Percentiles rank a stretch among this genome's conserved stretches.
Evolutionary conservation across 1,140 invertebrate genomes (phyloP).

Genomic region (Hermetia illucens): DNA sequence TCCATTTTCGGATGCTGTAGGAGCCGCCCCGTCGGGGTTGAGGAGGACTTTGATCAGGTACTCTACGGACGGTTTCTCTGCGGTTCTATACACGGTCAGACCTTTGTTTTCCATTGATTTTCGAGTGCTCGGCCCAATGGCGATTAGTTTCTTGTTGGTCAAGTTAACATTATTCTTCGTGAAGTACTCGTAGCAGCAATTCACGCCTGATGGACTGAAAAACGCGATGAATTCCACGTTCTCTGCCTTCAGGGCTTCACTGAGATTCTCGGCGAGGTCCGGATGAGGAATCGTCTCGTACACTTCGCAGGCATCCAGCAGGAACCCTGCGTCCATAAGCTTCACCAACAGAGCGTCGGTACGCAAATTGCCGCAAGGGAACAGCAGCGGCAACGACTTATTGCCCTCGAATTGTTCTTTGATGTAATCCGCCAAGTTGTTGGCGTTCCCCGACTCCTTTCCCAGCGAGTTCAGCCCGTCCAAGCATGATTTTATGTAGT

Average conservation of each 20-base stretch:
- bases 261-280: constrained; percentile 32
- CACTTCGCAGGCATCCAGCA: constrained; percentile 34
- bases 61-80: constrained; percentile 28
- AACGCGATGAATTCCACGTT: constrained; percentile 35
- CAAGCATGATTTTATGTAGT: constrained; percentile 29
- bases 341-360: constrained; percentile 33
- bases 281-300: constrained; percentile 35
- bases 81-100: constrained; percentile 21
- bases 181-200: constrained; percentile 21
- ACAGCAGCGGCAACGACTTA: constrained; percentile 27
- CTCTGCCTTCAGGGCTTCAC: constrained; percentile 25
- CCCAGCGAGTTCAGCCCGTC: constrained; percentile 34
- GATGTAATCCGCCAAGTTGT: constrained; percentile 33
- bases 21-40: constrained; percentile 24
- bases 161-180: constrained; percentile 12
- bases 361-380: constrained; percentile 37
- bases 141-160: constrained; percentile 24
- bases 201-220: constrained; percentile 38
- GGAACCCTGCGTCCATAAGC: constrained; percentile 28
- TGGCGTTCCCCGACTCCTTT: constrained; percentile 34
- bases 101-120: constrained; percentile 19
- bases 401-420: constrained; percentile 31
- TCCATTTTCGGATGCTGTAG: too few species aligned
- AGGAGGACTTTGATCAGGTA: constrained; percentile 27
- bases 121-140: constrained; percentile 27